Evolutionary conservation across 2,113 vertebrate genomes (phyloP), one percentile per base, ranked within the genome.

Genomic region (Eubucco bourcierii): DNA sequence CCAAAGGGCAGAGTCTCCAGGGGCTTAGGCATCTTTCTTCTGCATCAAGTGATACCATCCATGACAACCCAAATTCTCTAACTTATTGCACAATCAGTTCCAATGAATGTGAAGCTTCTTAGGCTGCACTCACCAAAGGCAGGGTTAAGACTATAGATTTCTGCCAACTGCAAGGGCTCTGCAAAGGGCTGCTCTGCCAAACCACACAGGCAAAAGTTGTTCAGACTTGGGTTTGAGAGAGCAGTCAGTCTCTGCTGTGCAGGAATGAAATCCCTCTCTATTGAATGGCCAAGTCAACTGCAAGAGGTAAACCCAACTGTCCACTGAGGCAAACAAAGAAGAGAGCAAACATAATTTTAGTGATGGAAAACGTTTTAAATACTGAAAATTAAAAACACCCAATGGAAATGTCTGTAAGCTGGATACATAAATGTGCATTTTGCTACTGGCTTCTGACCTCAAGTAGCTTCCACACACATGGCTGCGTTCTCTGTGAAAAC

Each of bases 381-480:
- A 71, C 18, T 28, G 28, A 60, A 25, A 52, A 24, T 52, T 6
- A 7, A 52, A 52, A 52, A 10, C 23, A 52, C 23, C 23, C 23
- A 24, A 24, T 24, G 59, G 56, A 88, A 80, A 81, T 60, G 15
- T 65, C 17, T 8, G 7, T 34, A 58, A 80, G 15, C 34, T 52
- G 46, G 28, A 46, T 56, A 92, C 28, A 24, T 81, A 90, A 74
- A 76, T 15, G 23, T 84, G 13, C 60, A 50, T 76, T 91, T 60
- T 90, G 60, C 59, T 81, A 77, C n/a, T 59, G 53, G 72, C 78
- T 63, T 88, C 66, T 59, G 33, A 89, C 27, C 39, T 72, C 80
- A 93, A 74, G 89, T n/a, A 93, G 80, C 61, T 94, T 95, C 93
- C 88, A 87, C 23, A 67, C 11, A 81, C 15, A 24, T 4, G 12